Evolutionary conservation across 2,113 vertebrate species (phyloP).

Genomic region (Prunella himalayana): DNA sequence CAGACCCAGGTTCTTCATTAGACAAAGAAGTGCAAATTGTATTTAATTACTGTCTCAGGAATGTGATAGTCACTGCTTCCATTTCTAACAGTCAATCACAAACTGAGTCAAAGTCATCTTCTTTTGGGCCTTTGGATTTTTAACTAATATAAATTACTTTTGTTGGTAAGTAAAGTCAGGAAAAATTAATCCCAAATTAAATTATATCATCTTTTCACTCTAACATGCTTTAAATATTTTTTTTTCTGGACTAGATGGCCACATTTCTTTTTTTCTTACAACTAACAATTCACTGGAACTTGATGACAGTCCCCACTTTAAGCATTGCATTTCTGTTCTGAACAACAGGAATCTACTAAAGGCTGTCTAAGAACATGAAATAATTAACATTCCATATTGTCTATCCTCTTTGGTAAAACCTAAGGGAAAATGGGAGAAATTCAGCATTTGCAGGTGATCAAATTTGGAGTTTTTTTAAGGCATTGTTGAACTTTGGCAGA

Average conservation of each 20-base stretch:
- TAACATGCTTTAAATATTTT: neutral
- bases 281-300: neutral
- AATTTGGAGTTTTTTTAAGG: neutral
- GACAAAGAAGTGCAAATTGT: neutral
- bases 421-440: neutral
- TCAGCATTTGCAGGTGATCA: neutral
- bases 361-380: neutral
- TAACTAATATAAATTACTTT: neutral
- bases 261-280: neutral
- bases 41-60: neutral
- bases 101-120: neutral
- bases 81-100: neutral
- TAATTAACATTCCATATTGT: neutral
- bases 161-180: neutral
- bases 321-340: neutral
- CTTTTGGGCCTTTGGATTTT: neutral
- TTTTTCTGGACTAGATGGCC: neutral
- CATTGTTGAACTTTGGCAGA: neutral
- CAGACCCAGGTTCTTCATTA: neutral
- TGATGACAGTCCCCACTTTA: neutral
- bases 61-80: neutral
- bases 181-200: neutral
- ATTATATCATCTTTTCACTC: neutral
- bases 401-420: neutral
- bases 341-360: neutral